Evolutionary conservation across 1,140 invertebrate species (phyloP), one percentile per base, ranked within the genome.

Genomic region (Amphibalanus amphitrite): DNA sequence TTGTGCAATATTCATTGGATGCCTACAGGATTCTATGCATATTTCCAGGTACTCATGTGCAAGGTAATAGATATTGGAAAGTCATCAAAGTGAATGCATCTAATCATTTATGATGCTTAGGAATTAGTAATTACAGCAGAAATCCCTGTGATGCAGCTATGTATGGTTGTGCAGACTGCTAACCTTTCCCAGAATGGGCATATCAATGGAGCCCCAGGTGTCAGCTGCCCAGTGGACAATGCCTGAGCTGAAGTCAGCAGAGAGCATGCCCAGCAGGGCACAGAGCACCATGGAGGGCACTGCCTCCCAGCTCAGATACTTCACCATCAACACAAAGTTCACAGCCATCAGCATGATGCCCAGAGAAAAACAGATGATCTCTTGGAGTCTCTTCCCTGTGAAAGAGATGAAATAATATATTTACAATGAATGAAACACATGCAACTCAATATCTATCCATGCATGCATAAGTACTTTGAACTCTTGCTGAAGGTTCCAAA

Each of bases 181-280:
- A 73, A 93, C 91, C 85, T 91, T 93, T 80, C 92, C 92, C 77
- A 95, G 85, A 74, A 95, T 82, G 65, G 91, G 91, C 74, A 94
- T 81, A 75, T 97, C 93, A 64, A 97, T 89, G 38, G 92, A 93
- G 71, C 95, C 95, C 93, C 95, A 99, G 8, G 94, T 95, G 79
- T 99, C 96, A n/a, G 95, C 95, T 72, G 87, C 90, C 96, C 96
- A 99, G 81, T 99, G 96, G 69, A 97, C 93, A 71, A 98, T 80
- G 40, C 96, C 96, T 69, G 95, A 97, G 73, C 88, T 85, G 82
- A 99, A 97, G 83, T 99, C 96, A 71, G 96, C 95, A 28, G 92
- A 92, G 72, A 98, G 80, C 74, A 98, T 94, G 29, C 95, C 95
- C 78, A 89, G 87, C 69, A 97, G 82, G 70, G 92, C 92, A 74